These are phyloP conservation scores for Chymomyza costata DNA, from an alignment of 1,140 invertebrate species.

Conservation along the genomic window DNA sequence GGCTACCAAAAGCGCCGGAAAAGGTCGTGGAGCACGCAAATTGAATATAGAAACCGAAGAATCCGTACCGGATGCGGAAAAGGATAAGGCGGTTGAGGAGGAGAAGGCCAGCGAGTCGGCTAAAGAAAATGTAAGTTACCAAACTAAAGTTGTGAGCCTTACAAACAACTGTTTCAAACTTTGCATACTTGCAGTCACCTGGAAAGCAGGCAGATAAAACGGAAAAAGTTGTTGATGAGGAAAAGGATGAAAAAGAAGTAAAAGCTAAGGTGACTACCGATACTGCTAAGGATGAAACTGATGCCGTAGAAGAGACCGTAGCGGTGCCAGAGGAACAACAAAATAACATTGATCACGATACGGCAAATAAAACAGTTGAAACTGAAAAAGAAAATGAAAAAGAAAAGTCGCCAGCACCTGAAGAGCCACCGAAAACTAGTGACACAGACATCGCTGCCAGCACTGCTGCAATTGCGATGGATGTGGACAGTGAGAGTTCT, in stretches of 20 bases:
- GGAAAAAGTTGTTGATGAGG: constrained; percentile 7
- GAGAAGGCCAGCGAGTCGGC: constrained; percentile 7
- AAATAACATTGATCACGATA: constrained; percentile 42
- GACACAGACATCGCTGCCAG: constrained; percentile 7
- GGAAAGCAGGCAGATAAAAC: constrained; percentile 5
- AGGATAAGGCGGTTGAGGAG: constrained; percentile 31
- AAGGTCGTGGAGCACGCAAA: constrained; percentile 64
- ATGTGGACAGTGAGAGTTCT: constrained; percentile 33
- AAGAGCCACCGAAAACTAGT: constrained; percentile 32
- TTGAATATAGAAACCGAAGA: constrained; percentile 46
- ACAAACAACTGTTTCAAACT: not conserved
- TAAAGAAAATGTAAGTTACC: constrained; percentile 40
- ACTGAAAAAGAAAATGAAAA: constrained; percentile 14
- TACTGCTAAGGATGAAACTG: constrained; percentile 38
- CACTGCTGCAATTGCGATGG: constrained; percentile 36
- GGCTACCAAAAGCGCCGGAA: constrained; percentile 37
- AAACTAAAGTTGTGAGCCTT: not conserved
- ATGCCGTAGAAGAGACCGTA: constrained; percentile 26
- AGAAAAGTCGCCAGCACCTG: constrained; percentile 18
- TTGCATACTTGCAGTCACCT: constrained; percentile 1
- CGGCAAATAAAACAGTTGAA: constrained; percentile 27
- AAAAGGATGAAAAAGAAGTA: constrained; percentile 16
- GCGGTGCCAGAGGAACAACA: constrained; percentile 29
- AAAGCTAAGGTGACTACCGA: constrained; percentile 9
- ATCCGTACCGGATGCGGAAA: constrained; percentile 34